Evolutionary conservation across 1,140 invertebrate species (phyloP).

Genomic region (Aphaenogaster floridana): DNA sequence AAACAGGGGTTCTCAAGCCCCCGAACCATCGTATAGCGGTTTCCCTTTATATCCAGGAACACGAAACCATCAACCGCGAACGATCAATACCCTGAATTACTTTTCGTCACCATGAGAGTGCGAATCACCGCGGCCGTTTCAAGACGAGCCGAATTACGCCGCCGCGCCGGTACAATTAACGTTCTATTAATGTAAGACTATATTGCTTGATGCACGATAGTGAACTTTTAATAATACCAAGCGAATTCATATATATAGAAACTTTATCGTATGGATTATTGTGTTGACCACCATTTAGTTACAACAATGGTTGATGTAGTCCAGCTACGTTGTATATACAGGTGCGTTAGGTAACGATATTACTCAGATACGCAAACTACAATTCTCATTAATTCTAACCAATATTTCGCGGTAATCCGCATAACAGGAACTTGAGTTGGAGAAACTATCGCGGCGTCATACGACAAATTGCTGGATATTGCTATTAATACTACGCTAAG

Average conservation of each 20-base stretch:
- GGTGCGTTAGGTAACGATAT: conserved; percentile 59
- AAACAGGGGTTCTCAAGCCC: conserved; percentile 77
- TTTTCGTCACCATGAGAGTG: conserved; percentile 28
- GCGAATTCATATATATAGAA: not conserved
- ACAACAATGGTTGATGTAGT: conserved; percentile 37
- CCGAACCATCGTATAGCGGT: conserved; percentile 42
- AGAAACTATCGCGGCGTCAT: conserved; percentile 26
- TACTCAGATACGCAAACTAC: conserved; percentile 63
- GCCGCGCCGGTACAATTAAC: not conserved
- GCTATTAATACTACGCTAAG: conserved; percentile 39
- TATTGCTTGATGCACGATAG: not conserved
- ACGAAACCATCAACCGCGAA: conserved; percentile 63
- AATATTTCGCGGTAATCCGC: conserved; percentile 63
- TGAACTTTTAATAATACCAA: not conserved
- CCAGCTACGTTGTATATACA: conserved; percentile 21
- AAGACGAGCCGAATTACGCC: conserved; percentile 20
- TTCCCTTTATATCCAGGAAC: conserved; percentile 55
- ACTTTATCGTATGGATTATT: not conserved
- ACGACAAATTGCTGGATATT: conserved; percentile 52
- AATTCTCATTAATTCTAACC: conserved; percentile 74
- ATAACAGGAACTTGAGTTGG: conserved; percentile 55
- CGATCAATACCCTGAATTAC: conserved; percentile 61
- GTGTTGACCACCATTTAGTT: conserved; percentile 6
- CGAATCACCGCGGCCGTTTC: conserved; percentile 18
- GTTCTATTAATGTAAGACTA: not conserved